Conservation (phyloP, 2,888 invertebrate genomes). For the Arctia plantaginis region DNA sequence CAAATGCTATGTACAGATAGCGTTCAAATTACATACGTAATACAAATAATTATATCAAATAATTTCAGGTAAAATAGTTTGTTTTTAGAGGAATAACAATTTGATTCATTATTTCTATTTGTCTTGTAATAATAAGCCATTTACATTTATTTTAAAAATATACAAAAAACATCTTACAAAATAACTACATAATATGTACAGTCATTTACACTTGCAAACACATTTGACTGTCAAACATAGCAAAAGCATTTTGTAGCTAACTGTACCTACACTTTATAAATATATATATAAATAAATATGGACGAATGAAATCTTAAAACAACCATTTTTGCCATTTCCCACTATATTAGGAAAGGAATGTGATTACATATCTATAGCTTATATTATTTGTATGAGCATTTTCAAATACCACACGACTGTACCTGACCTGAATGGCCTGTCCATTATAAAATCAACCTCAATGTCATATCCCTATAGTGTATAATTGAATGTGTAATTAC, state of each 20-base stretch:
- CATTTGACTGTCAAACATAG: conserved; percentile 10
- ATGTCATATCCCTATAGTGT: conserved; percentile 6
- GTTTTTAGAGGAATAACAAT: not conserved
- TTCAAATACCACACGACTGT: conserved; percentile 39
- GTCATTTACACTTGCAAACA: conserved; percentile 8
- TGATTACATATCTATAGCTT: conserved; percentile 48
- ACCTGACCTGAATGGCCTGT: conserved; percentile 2
- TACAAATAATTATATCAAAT: not conserved
- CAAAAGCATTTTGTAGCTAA: conserved; percentile 16
- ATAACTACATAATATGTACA: conserved; percentile 12
- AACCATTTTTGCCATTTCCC: conserved; percentile 40
- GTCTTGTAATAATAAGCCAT: not conserved
- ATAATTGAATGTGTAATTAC: conserved; percentile 1
- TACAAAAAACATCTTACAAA: not conserved
- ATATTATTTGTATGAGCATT: conserved; percentile 53
- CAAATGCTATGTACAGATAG: not conserved
- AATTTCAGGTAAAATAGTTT: not conserved
- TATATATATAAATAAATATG: conserved; percentile 32
- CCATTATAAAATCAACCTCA: not conserved
- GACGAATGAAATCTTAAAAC: conserved; percentile 40
- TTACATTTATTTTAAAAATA: conserved; percentile 11
- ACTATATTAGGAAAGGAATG: conserved; percentile 52
- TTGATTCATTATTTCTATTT: not conserved
- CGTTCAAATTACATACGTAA: not conserved
- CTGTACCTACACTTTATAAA: conserved; percentile 18